Evolutionary conservation across 2,113 vertebrate genomes (phyloP).

Genomic region (Takifugu flavidus): DNA sequence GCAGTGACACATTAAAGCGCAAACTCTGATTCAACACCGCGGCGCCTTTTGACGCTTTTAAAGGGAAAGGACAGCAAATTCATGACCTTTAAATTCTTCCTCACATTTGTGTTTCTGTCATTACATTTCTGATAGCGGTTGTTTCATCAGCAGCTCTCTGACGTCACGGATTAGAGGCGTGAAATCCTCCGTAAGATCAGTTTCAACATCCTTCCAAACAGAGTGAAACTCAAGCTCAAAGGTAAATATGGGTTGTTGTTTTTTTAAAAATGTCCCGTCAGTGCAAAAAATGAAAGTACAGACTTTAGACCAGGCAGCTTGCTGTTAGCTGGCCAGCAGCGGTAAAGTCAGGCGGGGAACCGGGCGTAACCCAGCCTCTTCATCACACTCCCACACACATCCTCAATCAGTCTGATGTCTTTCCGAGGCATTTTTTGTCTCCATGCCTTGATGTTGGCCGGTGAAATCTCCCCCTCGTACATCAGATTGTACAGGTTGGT

Average conservation of each 20-base stretch:
- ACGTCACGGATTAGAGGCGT: slow-evolving; percentile 19
- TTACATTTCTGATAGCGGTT: slow-evolving; percentile 3
- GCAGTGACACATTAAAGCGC: slow-evolving; percentile 28
- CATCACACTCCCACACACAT: slow-evolving; percentile 87
- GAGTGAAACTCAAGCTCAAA: slow-evolving; percentile 13
- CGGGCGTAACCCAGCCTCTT: slow-evolving; percentile 85
- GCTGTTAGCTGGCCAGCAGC: slow-evolving; percentile 81
- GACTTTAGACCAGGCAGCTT: slow-evolving; percentile 53
- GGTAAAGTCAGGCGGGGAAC: slow-evolving; percentile 73
- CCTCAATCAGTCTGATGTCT: slow-evolving; percentile 84
- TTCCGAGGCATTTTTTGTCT: slow-evolving; percentile 82
- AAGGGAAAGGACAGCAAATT: slow-evolving; percentile 43
- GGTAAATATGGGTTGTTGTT: neutral
- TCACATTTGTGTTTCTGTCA: neutral
- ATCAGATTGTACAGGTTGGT: slow-evolving; percentile 91
- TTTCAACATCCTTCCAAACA: slow-evolving; percentile 16
- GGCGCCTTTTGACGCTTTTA: slow-evolving; percentile 40
- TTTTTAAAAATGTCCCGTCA: slow-evolving; percentile 27
- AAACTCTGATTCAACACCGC: slow-evolving; percentile 25
- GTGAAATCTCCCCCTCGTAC: slow-evolving; percentile 91
- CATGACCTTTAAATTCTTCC: neutral
- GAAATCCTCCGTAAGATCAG: neutral
- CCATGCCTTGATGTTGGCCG: slow-evolving; percentile 82
- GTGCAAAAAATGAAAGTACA: slow-evolving; percentile 77
- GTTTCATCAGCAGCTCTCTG: slow-evolving; percentile 16